Base-by-base conservation (phyloP, 2,113 vertebrate genomes). In the Ochotona princeps region DNA sequence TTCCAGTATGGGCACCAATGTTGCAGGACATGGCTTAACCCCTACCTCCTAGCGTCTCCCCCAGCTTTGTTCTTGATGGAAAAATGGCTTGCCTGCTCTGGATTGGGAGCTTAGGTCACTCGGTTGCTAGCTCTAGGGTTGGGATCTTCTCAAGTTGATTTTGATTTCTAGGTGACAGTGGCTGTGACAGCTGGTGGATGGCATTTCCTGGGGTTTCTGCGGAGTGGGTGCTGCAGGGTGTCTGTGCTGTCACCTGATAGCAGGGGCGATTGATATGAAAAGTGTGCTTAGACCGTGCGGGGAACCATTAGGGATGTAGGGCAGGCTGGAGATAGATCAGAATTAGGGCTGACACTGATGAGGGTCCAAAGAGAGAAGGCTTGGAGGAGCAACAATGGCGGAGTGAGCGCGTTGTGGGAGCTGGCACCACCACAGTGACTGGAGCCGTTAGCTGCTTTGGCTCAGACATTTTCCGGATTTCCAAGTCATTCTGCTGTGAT, bases 381-480 rank as follows among this genome's bases (percentile, higher is more conserved):
- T 61, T 69, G 63, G 89, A 89, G 67, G 60, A 85, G 75, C 54
- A 69, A 2, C 30, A 30, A 66, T n/a, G 76, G 54, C 54, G 14
- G 54, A 57, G 54, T 57, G 14, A 57, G 54, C 14, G 15, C 4
- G 54, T 20, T 57, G 13, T 20, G 54, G 54, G 54, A 57, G 17
- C 54, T 17, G 54, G 14, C 54, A 57, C 14, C 54, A 14, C 18
- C 54, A 17, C 54, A 72, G 30, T n/a, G 57, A 38, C 30, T 84
- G 66, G 38, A 87, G 23, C 74, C n/a, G 12, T 38, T 21, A 47
- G 92, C 80, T 83, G 60, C 81, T 82, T 0, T 9, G 81, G 25
- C 84, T 96, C 79, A 96, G 94, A 94, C 86, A 9, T 95, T n/a
- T 96, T 92, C 94, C 94, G 95, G 97, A 97, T 97, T 97, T 97